Percentiles rank a stretch among this genome's conserved stretches.
These are phyloP conservation scores for Oryzias javanicus DNA, from an alignment of 2,113 vertebrate species.

Conservation along the genomic window DNA sequence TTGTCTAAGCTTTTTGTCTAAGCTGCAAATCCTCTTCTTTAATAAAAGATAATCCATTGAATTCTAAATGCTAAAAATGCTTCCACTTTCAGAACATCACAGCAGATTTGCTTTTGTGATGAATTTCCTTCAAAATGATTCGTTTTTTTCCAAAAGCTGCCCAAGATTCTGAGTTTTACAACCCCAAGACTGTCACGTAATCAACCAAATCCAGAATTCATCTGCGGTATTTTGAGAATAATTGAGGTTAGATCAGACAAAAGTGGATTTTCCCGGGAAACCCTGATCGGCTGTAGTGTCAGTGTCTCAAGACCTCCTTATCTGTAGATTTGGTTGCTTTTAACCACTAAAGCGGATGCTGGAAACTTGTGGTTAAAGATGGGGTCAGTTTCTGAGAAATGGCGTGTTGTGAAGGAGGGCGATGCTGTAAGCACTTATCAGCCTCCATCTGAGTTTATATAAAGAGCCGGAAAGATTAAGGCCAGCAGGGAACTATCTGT, in stretches of 20 bases:
- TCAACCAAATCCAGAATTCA: too few relatives aligned
- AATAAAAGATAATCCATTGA: too few relatives aligned
- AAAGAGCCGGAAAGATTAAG: slow-evolving; percentile 56
- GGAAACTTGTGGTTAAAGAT: slow-evolving; percentile 2
- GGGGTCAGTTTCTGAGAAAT: slow-evolving; percentile 10
- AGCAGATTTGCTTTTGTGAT: too few relatives aligned
- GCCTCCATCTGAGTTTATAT: slow-evolving; percentile 43
- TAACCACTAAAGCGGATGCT: slow-evolving; percentile 5
- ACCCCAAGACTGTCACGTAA: too few relatives aligned
- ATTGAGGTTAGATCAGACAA: not conserved
- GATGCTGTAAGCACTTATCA: slow-evolving; percentile 27
- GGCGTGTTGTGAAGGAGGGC: not conserved
- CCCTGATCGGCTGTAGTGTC: not conserved
- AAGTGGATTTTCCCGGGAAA: not conserved
- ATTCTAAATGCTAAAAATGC: too few relatives aligned
- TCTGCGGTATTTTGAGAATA: too few relatives aligned
- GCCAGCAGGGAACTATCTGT: slow-evolving; percentile 28
- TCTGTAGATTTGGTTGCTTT: slow-evolving; percentile 38
- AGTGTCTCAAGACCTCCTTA: slow-evolving; percentile 8
- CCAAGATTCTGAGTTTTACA: too few relatives aligned
- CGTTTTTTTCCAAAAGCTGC: too few relatives aligned
- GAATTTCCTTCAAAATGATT: too few relatives aligned
- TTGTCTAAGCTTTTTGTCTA: too few relatives aligned
- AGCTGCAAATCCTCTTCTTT: too few relatives aligned
- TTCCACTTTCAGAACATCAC: too few relatives aligned